Evolutionary conservation across 1,140 invertebrate species (phyloP).

Genomic region (Oscheius sp.): DNA sequence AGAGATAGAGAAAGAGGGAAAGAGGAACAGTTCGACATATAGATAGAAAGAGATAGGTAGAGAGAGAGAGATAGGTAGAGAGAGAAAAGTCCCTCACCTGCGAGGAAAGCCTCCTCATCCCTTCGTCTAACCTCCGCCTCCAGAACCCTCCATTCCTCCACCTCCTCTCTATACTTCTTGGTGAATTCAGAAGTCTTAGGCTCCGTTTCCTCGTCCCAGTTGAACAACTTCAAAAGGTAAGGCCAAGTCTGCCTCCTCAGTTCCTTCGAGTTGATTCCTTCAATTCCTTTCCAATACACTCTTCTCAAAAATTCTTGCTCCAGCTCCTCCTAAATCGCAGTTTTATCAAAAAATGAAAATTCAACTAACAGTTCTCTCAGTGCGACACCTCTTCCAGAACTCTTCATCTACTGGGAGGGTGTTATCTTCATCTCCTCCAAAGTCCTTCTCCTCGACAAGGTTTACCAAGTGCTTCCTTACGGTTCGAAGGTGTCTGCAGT

Average conservation of each 20-base stretch:
- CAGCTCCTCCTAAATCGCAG: constrained; percentile 42
- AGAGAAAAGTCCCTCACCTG: constrained; percentile 36
- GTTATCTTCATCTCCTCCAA: constrained; percentile 41
- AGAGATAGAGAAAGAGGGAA: too few species aligned
- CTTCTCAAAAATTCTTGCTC: constrained; percentile 73
- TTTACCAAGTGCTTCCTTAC: constrained; percentile 85
- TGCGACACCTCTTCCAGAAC: constrained; percentile 50
- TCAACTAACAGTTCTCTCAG: constrained; percentile 43
- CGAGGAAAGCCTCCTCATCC: constrained; percentile 69
- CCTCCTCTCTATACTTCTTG: constrained; percentile 72
- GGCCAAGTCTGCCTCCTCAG: constrained; percentile 73
- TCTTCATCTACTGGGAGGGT: constrained; percentile 46
- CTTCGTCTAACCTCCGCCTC: constrained; percentile 83
- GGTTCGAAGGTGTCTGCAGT: constrained; percentile 84
- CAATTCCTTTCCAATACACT: constrained; percentile 82
- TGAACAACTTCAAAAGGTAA: constrained; percentile 81
- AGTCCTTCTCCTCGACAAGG: constrained; percentile 69
- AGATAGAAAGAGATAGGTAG: too few species aligned
- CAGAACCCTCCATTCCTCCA: constrained; percentile 85
- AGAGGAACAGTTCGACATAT: too few species aligned
- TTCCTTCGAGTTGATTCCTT: constrained; percentile 65
- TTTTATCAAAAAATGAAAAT: not conserved
- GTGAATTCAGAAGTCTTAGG: constrained; percentile 73
- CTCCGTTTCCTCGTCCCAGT: constrained; percentile 71
- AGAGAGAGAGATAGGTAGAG: not conserved